Evolutionary conservation across 2,888 invertebrate species (phyloP).

Genomic region (Amphimallon solstitiale): DNA sequence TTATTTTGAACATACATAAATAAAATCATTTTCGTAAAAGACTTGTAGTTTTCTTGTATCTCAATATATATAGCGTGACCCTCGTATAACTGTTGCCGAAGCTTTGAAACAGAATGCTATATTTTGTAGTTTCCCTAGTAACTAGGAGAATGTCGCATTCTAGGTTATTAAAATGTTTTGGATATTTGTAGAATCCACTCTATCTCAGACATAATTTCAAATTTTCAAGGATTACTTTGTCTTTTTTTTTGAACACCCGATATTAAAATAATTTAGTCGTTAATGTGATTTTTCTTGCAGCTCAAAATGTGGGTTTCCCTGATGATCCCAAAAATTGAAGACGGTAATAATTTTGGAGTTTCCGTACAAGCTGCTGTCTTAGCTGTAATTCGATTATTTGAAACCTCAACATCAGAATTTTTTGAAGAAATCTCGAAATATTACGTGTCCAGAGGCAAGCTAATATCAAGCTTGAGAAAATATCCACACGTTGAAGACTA

Average conservation of each 20-base stretch:
- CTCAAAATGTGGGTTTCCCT: slow-evolving; percentile 99
- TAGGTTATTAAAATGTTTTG: too few relatives aligned
- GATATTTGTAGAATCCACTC: too few relatives aligned
- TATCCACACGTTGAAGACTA: slow-evolving; percentile 98
- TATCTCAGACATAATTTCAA: too few relatives aligned
- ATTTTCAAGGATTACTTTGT: background rate
- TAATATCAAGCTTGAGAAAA: slow-evolving; percentile 91
- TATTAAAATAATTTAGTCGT: background rate
- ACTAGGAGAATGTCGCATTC: too few relatives aligned
- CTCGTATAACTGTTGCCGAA: too few relatives aligned
- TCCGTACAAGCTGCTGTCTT: slow-evolving; percentile 98
- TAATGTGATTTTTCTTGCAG: slow-evolving; percentile 60
- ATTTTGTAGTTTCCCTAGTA: too few relatives aligned
- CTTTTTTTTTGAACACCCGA: slow-evolving; percentile 2
- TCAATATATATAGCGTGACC: too few relatives aligned
- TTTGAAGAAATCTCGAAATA: slow-evolving; percentile 98
- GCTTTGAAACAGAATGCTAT: too few relatives aligned
- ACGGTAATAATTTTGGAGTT: slow-evolving; percentile 99
- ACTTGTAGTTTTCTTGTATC: too few relatives aligned
- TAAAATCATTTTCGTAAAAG: too few relatives aligned
- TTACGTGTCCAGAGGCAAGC: slow-evolving; percentile 89
- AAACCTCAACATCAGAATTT: slow-evolving; percentile 96
- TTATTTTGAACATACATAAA: too few relatives aligned
- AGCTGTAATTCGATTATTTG: slow-evolving; percentile 94
- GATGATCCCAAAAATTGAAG: slow-evolving; percentile 98